Conservation (phyloP, 1,140 invertebrate species). For the Zaprionus ghesquierei region DNA sequence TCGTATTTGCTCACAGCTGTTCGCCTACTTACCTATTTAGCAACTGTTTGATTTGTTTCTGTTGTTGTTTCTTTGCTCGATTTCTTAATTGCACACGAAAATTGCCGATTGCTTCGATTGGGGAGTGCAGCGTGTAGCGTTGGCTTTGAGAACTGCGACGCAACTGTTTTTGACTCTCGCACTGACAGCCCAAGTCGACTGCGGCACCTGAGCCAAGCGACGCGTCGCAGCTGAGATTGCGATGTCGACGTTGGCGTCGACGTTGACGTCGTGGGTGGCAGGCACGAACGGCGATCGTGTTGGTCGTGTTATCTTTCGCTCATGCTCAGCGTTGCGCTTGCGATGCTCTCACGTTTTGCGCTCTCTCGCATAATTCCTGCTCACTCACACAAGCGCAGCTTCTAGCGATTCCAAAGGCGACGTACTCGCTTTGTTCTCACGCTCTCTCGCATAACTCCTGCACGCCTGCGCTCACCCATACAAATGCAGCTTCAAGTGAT, state of each 20-base stretch:
- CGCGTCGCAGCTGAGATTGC: conserved; percentile 17
- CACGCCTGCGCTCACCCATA: conserved; percentile 3
- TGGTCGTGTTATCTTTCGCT: conserved; percentile 5
- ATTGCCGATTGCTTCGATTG: conserved; percentile 4
- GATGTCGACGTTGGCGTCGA: not conserved
- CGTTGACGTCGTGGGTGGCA: conserved; percentile 26
- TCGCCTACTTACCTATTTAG: conserved; percentile 59
- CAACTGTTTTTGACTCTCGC: conserved; percentile 52
- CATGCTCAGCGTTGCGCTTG: conserved; percentile 3
- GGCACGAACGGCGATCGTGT: conserved; percentile 42
- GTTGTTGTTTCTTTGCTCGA: conserved; percentile 14
- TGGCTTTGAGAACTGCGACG: conserved; percentile 53
- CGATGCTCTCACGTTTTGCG: not conserved
- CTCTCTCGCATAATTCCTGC: not conserved
- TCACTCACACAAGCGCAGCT: not conserved
- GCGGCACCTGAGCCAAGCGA: conserved; percentile 18
- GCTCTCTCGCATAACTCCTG: not conserved
- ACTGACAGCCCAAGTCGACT: conserved; percentile 56
- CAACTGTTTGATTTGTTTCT: conserved; percentile 44
- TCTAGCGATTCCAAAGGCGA: too few species aligned
- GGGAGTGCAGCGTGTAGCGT: conserved; percentile 35
- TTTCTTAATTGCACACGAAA: conserved; percentile 32
- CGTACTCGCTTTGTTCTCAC: not conserved
- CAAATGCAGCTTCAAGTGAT: too few species aligned
- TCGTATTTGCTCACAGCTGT: not conserved